Base-by-base conservation (phyloP, 1,140 invertebrate species). In the Trypoxylus dichotomus region DNA sequence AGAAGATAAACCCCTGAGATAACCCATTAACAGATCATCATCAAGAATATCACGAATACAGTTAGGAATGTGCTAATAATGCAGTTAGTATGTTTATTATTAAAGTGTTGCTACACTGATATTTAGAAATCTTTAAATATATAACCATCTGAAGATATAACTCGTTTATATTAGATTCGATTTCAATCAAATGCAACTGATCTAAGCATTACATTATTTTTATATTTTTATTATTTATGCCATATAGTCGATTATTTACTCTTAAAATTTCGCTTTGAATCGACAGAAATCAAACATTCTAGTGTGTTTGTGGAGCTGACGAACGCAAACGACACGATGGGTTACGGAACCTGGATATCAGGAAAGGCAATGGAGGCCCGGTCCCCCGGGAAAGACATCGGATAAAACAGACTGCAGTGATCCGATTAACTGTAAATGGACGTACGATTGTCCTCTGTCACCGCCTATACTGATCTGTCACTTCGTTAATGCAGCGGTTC, bases 401-500 rank as follows among this genome's bases (percentile, higher is more conserved):
- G 72, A 74, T 74, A 74, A 74, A 74, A 32, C 72, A 74, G 72
- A 74, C 72, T 74, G 72, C 72, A 74, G 72, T 74, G 76, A 77
- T 77, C 76, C 76, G 76, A 77, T 77, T 77, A 77, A 77, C 76
- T n/a, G 76, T 77, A 77, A 77, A 77, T 77, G 76, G 76, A 77
- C 76, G 60, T 77, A 54, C 76, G 63, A 77, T 73, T 77, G 76
- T 77, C 76, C 71, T 15, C 60, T 77, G 63, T 77, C 76, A 77
- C 76, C 60, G 76, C 68, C 76, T 72, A 19, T 42, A 72, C 32
- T 77, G 76, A 77, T 77, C 76, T 73, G 76, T 72, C 76, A 77
- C 76, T 68, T 29, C 21, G 68, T 41, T 77, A 77, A 77, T 77
- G 76, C 63, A 7, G 11, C 24, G 60, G 24, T 68, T 68, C 60